Base-by-base conservation (phyloP, 2,888 invertebrate genomes). In the Pristionchus japonicus region DNA sequence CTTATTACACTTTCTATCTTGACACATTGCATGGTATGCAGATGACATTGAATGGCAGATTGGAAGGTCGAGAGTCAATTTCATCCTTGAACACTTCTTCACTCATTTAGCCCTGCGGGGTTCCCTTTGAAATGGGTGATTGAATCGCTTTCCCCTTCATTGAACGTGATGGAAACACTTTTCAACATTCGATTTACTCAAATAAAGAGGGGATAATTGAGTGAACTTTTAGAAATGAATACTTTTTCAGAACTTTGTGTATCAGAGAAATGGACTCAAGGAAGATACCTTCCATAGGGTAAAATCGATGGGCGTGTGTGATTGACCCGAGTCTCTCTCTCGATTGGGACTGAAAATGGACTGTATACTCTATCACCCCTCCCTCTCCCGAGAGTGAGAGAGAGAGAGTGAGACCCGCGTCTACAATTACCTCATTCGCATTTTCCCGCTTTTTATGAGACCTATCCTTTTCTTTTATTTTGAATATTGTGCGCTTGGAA, bases 321-420 rank as follows among this genome's bases (percentile, higher is more conserved):
- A 27, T 23, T 77, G 43, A 47, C 43, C 77, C 77, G 43, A 34
- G 23, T 37, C 70, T 70, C 70, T 70, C 6, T 67, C 40, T 27
- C 77, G 34, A 27, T 74, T 47, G 43, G 13, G 77, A 43, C 77
- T 77, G 27, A 47, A 77, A 77, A 77, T 77, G 77, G 77, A 77
- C 77, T 77, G 2, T 31, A 27, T 27, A 77, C 77, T 77, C 40
- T 77, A 40, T 77, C 43, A n/a, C 77, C 43, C 47, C 67, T 70
- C n/a, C 20, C 70, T 23, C 40, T 40, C 7, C 9, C 15, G 17
- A 40, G 31, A 20, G 23, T 37, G 70, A 40, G 70, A 40, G 40
- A 9, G 70, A 40, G 70, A 40, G 40, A 9, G 7, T 37, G 70
- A 34, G 34, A 13, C 40, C 70, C 70, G 40, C 70, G 70, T 27